Evolutionary conservation across 2,113 vertebrate genomes (phyloP), one percentile per base, ranked within the genome.

Genomic region (Climacteris rufus): DNA sequence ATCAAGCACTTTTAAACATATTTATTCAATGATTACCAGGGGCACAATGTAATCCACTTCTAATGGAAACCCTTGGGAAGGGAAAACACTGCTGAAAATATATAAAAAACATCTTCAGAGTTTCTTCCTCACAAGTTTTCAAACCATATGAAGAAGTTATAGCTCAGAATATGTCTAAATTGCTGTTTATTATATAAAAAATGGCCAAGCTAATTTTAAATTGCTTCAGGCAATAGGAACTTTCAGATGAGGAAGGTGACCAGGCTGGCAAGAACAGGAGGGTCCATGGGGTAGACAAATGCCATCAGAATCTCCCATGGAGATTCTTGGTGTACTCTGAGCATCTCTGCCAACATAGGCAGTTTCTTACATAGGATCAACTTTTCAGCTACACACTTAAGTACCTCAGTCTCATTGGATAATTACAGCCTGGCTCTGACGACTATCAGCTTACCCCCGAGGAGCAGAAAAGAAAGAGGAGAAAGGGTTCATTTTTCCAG

Each of bases 1-100:
- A 97, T 94, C 11, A 8, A 96, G 83, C 61, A 47, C 75, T 86
- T 96, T 83, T 94, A 94, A 96, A 95, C 75, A 68, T 90, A 92
- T 91, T 97, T 94, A 93, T 97, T 97, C 93, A 86, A 93, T 95
- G 84, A 91, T 76, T 91, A 90, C 68, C 71, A 85, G n/a, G 78
- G 82, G 72, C 68, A 66, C 80, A 90, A 24, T 66, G 52, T 71
- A 94, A 88, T 90, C 74, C 31, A 54, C 44, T 91, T 83, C 42
- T 77, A 52, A 79, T 33, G 23, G 52, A 97, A 91, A 77, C 22
- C 22, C 70, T 63, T 0, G 14, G 47, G 87, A 93, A 64, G 21
- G 9, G 28, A 74, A 95, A 77, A 88, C 30, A 25, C 86, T 39
- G 42, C 30, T 78, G 44, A 77, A 94, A 85, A 82, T 9, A 42